These are phyloP conservation scores for Copidosoma aretas DNA, from an alignment of 2,888 invertebrate species.

Conservation along the genomic window DNA sequence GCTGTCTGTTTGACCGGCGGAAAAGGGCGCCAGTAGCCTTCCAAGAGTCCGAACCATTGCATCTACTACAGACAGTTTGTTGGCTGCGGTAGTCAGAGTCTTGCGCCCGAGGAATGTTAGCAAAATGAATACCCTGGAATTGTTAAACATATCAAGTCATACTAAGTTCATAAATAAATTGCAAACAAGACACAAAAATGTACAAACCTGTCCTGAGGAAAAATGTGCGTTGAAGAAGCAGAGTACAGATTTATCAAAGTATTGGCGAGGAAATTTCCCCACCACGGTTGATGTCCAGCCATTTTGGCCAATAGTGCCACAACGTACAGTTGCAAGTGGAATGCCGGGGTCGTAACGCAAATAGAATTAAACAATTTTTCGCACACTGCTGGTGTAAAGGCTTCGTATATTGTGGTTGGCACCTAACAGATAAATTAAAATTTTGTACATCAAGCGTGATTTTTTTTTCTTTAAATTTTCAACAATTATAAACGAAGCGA, in stretches of 20 bases:
- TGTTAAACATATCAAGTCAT: background rate
- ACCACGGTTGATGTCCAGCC: slow-evolving; percentile 80
- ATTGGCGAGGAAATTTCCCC: slow-evolving; percentile 89
- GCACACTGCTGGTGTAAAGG: slow-evolving; percentile 63
- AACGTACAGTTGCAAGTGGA: slow-evolving; percentile 79
- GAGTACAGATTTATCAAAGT: slow-evolving; percentile 81
- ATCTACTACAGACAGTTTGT: slow-evolving; percentile 71
- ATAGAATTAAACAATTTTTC: slow-evolving; percentile 75
- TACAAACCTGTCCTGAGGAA: slow-evolving; percentile 82
- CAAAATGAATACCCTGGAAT: slow-evolving; percentile 79
- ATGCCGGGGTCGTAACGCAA: slow-evolving; percentile 77
- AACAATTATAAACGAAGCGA: slow-evolving; percentile 25
- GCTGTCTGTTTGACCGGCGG: slow-evolving; percentile 47
- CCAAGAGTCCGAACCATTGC: slow-evolving; percentile 70
- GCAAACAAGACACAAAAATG: no score
- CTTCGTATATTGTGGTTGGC: slow-evolving; percentile 58
- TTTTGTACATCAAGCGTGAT: no score
- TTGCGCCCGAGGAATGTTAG: slow-evolving; percentile 87
- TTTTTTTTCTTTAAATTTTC: background rate
- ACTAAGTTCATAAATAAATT: background rate
- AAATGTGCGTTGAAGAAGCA: slow-evolving; percentile 77
- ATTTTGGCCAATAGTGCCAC: slow-evolving; percentile 80
- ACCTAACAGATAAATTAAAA: slow-evolving; percentile 50
- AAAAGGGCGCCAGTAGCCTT: slow-evolving; percentile 67
- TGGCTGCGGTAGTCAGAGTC: slow-evolving; percentile 62